Percentiles rank a stretch among this genome's conserved stretches.
These are phyloP conservation scores for Apogon talboti DNA, from an alignment of 2,797 vertebrate genomes.

Conservation along the genomic window DNA sequence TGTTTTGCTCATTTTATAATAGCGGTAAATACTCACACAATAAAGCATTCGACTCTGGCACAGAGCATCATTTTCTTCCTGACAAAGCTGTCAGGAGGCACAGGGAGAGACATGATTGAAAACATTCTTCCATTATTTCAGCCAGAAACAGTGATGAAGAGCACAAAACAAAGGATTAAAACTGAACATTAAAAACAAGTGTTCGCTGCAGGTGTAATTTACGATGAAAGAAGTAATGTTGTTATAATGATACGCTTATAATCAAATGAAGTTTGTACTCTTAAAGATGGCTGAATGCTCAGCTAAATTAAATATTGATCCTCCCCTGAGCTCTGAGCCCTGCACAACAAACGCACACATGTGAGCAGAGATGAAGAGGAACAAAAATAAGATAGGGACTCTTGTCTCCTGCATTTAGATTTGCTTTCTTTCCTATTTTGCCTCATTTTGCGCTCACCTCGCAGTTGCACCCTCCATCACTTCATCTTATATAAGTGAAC, in stretches of 20 bases:
- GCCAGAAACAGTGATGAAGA: slow-evolving; percentile 1
- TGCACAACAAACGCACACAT: slow-evolving; percentile 31
- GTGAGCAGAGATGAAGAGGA: slow-evolving; percentile 9
- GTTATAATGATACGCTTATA: slow-evolving; percentile 29
- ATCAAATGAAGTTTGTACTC: slow-evolving; percentile 50
- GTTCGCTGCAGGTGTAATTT: slow-evolving; percentile 15
- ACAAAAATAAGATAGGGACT: neutral
- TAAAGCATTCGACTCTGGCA: neutral
- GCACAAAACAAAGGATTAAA: neutral
- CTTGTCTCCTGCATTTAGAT: slow-evolving; percentile 9
- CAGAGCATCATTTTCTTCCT: slow-evolving; percentile 11
- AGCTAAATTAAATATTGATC: slow-evolving; percentile 69
- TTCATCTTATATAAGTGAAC: neutral
- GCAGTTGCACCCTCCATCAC: slow-evolving; percentile 37
- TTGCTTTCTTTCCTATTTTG: slow-evolving; percentile 27
- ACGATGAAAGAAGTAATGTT: slow-evolving; percentile 1
- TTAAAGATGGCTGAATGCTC: slow-evolving; percentile 42
- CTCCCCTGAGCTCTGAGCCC: slow-evolving; percentile 8
- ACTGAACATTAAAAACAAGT: neutral
- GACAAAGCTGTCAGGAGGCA: neutral
- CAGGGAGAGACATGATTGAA: neutral
- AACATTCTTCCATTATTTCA: neutral
- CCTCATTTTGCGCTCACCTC: neutral
- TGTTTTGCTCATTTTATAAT: slow-evolving; percentile 1
- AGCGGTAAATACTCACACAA: neutral